A percentile compares a stretch with the other conserved stretches of the same genome.
These are phyloP conservation scores for Acrossocheilus wenchowensis DNA, from an alignment of 2,797 vertebrate genomes.

Conservation along the genomic window DNA sequence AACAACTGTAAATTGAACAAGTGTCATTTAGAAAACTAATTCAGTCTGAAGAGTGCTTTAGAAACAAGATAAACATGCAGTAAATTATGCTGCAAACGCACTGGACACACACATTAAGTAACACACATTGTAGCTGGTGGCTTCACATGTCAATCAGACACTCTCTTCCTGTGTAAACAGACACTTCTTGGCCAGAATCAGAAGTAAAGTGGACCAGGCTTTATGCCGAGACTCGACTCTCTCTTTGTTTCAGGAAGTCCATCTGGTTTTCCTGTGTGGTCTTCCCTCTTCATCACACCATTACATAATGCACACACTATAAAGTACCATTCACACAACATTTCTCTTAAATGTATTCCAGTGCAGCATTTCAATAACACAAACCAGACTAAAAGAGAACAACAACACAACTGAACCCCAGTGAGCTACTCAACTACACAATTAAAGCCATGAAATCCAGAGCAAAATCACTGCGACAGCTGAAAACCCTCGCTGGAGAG, in stretches of 20 bases:
- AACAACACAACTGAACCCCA: background rate
- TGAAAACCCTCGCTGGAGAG: background rate
- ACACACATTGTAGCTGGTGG: conserved; percentile 11
- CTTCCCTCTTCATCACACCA: background rate
- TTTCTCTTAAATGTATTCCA: background rate
- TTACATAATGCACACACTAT: background rate
- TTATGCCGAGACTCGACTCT: background rate
- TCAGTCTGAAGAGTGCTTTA: conserved; percentile 6
- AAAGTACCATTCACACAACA: background rate
- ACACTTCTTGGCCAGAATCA: background rate
- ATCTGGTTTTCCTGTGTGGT: conserved; percentile 16
- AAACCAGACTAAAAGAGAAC: background rate
- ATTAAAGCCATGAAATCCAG: background rate
- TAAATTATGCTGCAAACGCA: conserved; percentile 15
- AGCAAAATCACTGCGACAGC: background rate
- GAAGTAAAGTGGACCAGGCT: conserved; percentile 24
- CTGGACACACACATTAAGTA: conserved; percentile 6
- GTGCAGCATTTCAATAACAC: background rate
- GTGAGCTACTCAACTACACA: background rate
- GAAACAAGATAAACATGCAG: conserved; percentile 41
- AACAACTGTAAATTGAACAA: background rate
- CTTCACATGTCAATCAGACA: background rate
- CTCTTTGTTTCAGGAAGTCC: background rate
- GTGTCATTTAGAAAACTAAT: background rate
- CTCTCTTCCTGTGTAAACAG: background rate